Percentiles rank a stretch among this genome's conserved stretches.
phyloP scores from a whole-genome alignment of 2,113 vertebrate species.

The Aspidoscelis tigris region DNA sequence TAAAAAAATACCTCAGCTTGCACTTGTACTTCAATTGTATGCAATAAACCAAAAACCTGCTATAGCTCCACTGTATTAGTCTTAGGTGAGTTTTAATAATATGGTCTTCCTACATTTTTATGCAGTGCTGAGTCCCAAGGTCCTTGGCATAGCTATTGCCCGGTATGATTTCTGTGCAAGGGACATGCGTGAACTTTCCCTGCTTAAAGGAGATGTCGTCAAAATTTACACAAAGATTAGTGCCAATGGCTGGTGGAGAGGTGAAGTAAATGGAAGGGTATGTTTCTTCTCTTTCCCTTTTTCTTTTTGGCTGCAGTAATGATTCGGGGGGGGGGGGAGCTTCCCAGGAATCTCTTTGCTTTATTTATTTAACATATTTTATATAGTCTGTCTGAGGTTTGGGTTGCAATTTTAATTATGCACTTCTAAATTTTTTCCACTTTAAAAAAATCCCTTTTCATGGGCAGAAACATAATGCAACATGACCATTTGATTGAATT shows the following conservation, averaged over 20 bases:
- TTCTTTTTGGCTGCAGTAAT: neutral
- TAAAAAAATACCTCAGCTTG: constrained; percentile 28
- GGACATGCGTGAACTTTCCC: constrained; percentile 92
- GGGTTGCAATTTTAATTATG: neutral
- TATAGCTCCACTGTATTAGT: neutral
- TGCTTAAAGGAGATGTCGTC: constrained; percentile 93
- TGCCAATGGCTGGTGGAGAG: constrained; percentile 97
- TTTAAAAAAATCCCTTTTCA: too few relatives aligned
- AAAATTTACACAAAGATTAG: constrained; percentile 96
- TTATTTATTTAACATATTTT: neutral
- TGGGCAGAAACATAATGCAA: too few relatives aligned
- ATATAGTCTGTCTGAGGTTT: neutral
- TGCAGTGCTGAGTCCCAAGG: constrained; percentile 90
- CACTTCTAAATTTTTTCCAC: neutral
- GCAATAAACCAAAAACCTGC: neutral
- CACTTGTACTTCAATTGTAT: constrained; percentile 17
- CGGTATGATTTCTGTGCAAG: constrained; percentile 96
- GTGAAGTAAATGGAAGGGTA: constrained; percentile 94
- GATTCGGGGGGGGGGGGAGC: neutral
- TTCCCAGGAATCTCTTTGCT: constrained; percentile 17
- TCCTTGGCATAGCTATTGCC: constrained; percentile 92
- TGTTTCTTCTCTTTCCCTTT: constrained; percentile 46
- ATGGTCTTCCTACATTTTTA: constrained; percentile 1
- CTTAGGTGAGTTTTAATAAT: neutral
- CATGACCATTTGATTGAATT: neutral